Conservation (phyloP, 2,113 vertebrate species). For the Chionodraco myersi region DNA sequence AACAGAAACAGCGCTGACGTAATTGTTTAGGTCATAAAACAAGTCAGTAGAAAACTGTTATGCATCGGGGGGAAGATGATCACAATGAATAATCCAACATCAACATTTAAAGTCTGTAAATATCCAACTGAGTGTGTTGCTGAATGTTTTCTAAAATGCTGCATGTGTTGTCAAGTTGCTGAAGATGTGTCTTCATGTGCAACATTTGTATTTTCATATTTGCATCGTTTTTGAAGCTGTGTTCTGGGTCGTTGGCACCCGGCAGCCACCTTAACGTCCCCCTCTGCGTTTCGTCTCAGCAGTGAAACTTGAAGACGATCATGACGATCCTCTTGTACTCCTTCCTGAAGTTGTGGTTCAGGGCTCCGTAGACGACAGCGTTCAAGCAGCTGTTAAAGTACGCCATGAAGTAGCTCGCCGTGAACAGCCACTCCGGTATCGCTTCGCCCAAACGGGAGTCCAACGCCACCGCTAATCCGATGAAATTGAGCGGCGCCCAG, state of each 20-base stretch:
- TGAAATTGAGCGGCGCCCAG: constrained; percentile 88
- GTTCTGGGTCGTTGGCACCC: no score
- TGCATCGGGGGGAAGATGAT: neutral
- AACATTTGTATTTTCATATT: no score
- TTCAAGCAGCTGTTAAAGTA: constrained; percentile 91
- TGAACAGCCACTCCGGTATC: constrained; percentile 88
- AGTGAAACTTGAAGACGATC: constrained; percentile 81
- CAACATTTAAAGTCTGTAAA: constrained; percentile 13
- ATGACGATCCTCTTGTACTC: constrained; percentile 88
- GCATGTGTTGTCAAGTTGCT: no score
- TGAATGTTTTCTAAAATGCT: no score
- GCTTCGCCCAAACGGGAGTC: constrained; percentile 75
- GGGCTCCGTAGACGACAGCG: constrained; percentile 85
- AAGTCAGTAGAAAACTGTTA: neutral
- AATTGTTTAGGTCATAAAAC: neutral
- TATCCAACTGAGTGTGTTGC: no score
- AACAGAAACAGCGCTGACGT: neutral
- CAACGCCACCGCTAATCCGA: constrained; percentile 85
- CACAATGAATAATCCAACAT: neutral
- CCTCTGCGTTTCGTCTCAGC: constrained; percentile 55
- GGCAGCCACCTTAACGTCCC: no score
- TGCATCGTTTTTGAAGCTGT: no score
- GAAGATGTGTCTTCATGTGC: no score
- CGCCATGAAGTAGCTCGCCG: constrained; percentile 88
- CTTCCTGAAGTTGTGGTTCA: constrained; percentile 88